Conservation (phyloP, 2,888 invertebrate species). For the Metopia argyrocephala region DNA sequence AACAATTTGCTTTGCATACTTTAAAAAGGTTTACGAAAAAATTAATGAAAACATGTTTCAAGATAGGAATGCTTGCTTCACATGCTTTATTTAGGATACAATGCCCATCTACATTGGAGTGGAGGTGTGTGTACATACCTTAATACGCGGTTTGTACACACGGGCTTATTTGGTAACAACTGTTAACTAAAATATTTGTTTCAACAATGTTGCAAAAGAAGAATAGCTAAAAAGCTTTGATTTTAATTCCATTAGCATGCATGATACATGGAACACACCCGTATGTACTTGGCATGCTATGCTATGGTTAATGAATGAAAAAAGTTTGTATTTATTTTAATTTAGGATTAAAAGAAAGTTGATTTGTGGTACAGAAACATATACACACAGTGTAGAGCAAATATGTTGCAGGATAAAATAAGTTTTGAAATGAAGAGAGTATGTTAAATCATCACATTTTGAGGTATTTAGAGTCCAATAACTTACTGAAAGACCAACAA, state of each 20-base stretch:
- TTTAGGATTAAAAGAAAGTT: too few species aligned
- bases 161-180: background rate
- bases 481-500: too few species aligned
- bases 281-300: too few species aligned
- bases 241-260: slow-evolving; percentile 11
- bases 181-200: slow-evolving; percentile 12
- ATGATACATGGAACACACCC: too few species aligned
- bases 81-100: too few species aligned
- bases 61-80: background rate
- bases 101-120: background rate
- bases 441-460: too few species aligned
- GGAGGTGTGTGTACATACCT: background rate
- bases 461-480: too few species aligned
- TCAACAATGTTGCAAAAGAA: background rate
- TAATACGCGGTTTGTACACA: background rate
- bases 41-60: background rate
- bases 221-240: background rate
- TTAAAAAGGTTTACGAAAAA: slow-evolving; percentile 9
- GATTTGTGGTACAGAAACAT: too few species aligned
- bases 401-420: too few species aligned
- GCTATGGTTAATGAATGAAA: too few species aligned
- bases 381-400: too few species aligned
- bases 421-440: too few species aligned
- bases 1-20: slow-evolving; percentile 24
- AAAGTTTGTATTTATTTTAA: background rate